Evolutionary conservation across 2,797 vertebrate species (phyloP).

Genomic region (Syngnathus rostellatus): DNA sequence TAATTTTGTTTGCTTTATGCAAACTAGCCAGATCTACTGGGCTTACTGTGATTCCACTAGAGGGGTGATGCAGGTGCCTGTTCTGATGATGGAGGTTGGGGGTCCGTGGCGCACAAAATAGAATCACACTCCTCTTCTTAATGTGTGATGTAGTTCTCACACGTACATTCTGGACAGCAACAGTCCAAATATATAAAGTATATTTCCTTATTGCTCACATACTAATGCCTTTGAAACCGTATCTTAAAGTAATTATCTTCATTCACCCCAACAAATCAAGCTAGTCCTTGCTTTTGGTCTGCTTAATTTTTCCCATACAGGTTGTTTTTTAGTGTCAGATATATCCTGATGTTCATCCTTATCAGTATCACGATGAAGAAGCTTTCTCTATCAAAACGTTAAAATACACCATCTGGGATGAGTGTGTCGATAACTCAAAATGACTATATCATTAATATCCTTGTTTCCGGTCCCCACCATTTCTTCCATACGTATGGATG

Average conservation of each 20-base stretch:
- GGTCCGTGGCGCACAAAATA: slow-evolving; percentile 51
- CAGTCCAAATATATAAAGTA: slow-evolving; percentile 64
- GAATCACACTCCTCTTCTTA: slow-evolving; percentile 50
- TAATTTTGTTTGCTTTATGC: slow-evolving; percentile 99
- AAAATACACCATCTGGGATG: background rate
- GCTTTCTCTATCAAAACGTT: slow-evolving; percentile 21
- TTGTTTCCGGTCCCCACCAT: slow-evolving; percentile 16
- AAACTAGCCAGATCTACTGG: slow-evolving; percentile 93
- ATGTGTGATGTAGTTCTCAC: slow-evolving; percentile 44
- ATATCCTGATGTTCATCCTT: slow-evolving; percentile 36
- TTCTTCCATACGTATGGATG: slow-evolving; percentile 21
- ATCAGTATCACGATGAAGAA: slow-evolving; percentile 37
- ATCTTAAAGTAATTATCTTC: slow-evolving; percentile 70
- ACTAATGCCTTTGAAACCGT: slow-evolving; percentile 64
- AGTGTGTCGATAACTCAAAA: slow-evolving; percentile 22
- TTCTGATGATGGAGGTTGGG: slow-evolving; percentile 59
- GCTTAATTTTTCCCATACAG: slow-evolving; percentile 46
- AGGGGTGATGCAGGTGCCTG: slow-evolving; percentile 77
- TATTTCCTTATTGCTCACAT: slow-evolving; percentile 15
- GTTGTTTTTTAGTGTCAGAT: slow-evolving; percentile 37
- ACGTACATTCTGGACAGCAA: slow-evolving; percentile 35
- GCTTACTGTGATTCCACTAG: slow-evolving; percentile 71
- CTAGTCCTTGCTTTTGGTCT: slow-evolving; percentile 51
- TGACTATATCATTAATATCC: slow-evolving; percentile 38
- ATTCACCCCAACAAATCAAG: slow-evolving; percentile 56